A percentile compares a stretch with the other conserved stretches of the same genome.
Conservation (phyloP, 2,113 vertebrate genomes). For the Tapirus terrestris region DNA sequence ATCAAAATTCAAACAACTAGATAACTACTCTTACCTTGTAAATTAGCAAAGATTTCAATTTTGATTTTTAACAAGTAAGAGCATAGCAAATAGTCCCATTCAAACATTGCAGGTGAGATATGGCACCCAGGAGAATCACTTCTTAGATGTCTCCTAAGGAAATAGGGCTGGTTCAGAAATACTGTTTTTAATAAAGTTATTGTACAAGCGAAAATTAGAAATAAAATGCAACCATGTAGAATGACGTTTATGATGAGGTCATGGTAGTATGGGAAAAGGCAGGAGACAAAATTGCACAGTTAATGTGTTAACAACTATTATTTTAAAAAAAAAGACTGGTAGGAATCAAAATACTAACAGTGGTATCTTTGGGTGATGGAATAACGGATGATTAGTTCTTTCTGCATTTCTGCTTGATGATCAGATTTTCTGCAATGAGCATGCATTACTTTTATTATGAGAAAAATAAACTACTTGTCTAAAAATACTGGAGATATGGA, state of each 20-base stretch:
- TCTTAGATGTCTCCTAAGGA: not conserved
- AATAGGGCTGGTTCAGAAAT: not conserved
- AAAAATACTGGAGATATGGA: not conserved
- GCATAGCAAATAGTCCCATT: not conserved
- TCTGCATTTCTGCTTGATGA: not conserved
- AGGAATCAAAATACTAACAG: not conserved
- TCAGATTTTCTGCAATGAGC: not conserved
- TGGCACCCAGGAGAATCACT: not conserved
- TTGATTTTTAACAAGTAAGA: constrained; percentile 37
- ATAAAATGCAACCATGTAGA: not conserved
- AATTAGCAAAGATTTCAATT: constrained; percentile 34
- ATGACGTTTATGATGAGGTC: not conserved
- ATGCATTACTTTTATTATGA: not conserved
- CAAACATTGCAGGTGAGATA: not conserved
- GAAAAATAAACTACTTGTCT: not conserved
- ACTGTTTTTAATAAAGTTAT: not conserved
- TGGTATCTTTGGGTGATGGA: not conserved
- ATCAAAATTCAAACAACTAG: constrained; percentile 42
- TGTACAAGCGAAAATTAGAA: constrained; percentile 8
- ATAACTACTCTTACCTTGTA: not conserved
- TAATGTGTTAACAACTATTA: not conserved
- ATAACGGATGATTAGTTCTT: not conserved
- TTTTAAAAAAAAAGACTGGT: not conserved
- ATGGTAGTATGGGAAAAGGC: not conserved
- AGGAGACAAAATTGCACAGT: not conserved